Evolutionary conservation across 2,888 invertebrate species (phyloP), one percentile per base, ranked within the genome.

Genomic region (Adelphocoris suturalis): DNA sequence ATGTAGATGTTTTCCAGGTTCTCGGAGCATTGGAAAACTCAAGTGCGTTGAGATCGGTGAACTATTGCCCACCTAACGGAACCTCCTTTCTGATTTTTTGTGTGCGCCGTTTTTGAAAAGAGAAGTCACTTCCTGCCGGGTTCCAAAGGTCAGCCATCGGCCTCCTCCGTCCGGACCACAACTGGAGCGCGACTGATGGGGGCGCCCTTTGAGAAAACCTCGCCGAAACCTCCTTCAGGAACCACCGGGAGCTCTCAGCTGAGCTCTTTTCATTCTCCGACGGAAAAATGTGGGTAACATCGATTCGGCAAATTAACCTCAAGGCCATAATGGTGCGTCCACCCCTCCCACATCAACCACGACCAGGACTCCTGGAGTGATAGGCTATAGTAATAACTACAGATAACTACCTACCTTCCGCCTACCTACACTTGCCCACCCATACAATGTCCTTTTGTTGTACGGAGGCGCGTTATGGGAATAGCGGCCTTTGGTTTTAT

Each of bases 121-220:
- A 57, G 57, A n/a, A 57, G 16, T 57, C 57, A 57, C 57, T 57
- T 57, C 57, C 16, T 57, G 16, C n/a, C 5, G 57, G 19, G n/a
- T n/a, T n/a, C 57, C 57, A 81, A 81, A 48, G 81, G 16, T 81
- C 81, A 81, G 81, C 23, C 23, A 27, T 46, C 14, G 23, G n/a
- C 23, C 23, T 23, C 37, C 37, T 4, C 37, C 37, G 37, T 37
- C n/a, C 23, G 28, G 76, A 19, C 12, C 55, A 12, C 84, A 84
- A 84, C 84, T 84, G 55, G 84, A 84, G 84, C 84, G 48, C 48
- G 52, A 84, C 84, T 84, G 84, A 84, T 84, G 23, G 81, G 81
- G 37, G 37, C 81, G 52, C 84, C 55, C 52, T 27, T 27, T 28
- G 27, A 84, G 48, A 47, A 27, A 28, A 52, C 37, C 37, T 7